Conservation (phyloP, 2,888 invertebrate species). For the Acrocera orbiculus region DNA sequence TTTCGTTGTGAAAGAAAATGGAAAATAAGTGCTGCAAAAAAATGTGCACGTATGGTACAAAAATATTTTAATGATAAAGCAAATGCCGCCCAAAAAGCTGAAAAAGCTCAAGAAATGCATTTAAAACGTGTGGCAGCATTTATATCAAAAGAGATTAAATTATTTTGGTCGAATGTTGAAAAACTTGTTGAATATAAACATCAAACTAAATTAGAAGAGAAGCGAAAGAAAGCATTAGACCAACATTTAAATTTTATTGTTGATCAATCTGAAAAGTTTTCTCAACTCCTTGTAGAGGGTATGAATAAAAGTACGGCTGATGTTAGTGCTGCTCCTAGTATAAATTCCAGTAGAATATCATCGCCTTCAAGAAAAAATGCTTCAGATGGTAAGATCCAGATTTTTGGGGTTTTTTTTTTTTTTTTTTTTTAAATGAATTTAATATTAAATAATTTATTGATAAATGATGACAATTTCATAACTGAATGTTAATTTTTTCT, state of each 20-base stretch:
- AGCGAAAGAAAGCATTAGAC: slow-evolving; percentile 85
- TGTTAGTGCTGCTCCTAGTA: slow-evolving; percentile 27
- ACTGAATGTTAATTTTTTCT: slow-evolving; percentile 25
- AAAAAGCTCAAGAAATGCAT: slow-evolving; percentile 78
- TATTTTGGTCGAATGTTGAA: slow-evolving; percentile 92
- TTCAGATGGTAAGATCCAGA: slow-evolving; percentile 37
- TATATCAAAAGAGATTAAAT: slow-evolving; percentile 82
- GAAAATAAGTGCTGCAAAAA: slow-evolving; percentile 91
- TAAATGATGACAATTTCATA: slow-evolving; percentile 22
- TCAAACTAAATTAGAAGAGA: slow-evolving; percentile 80
- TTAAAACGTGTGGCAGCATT: slow-evolving; percentile 72
- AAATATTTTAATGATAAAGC: slow-evolving; percentile 86
- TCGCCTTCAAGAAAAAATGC: slow-evolving; percentile 27
- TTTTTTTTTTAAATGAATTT: not conserved
- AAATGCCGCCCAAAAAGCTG: slow-evolving; percentile 71
- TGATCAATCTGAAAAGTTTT: slow-evolving; percentile 95
- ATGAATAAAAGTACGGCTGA: slow-evolving; percentile 41
- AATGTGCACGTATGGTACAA: slow-evolving; percentile 78
- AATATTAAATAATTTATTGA: not conserved
- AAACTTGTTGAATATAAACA: slow-evolving; percentile 93
- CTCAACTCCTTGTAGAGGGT: slow-evolving; percentile 73
- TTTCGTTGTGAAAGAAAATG: slow-evolving; percentile 95
- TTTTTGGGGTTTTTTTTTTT: not conserved
- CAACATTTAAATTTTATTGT: slow-evolving; percentile 95
- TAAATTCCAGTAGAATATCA: slow-evolving; percentile 34